phyloP scores from a whole-genome alignment of 1,140 invertebrate genomes.

The Brachionus koreanus region DNA sequence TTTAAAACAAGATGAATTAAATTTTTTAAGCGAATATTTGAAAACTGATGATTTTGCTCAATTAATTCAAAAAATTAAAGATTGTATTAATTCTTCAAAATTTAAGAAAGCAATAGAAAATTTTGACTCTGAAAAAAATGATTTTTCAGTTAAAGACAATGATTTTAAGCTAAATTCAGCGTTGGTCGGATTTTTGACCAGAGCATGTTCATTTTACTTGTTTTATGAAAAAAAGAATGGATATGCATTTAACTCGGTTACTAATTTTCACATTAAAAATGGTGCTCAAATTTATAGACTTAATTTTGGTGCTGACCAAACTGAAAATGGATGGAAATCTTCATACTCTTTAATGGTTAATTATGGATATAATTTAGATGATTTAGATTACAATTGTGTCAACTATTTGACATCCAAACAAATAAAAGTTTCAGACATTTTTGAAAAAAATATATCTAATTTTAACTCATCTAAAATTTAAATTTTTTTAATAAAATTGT shows the following conservation, averaged over 20 bases:
- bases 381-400: slow-evolving; percentile 45
- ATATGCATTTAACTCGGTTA: slow-evolving; percentile 48
- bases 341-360: slow-evolving; percentile 77
- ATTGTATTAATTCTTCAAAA: slow-evolving; percentile 46
- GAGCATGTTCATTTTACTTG: slow-evolving; percentile 35
- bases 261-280: slow-evolving; percentile 73
- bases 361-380: slow-evolving; percentile 63
- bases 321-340: slow-evolving; percentile 66
- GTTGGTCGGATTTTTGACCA: background rate
- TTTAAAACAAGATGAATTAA: background rate
- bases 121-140: slow-evolving; percentile 5
- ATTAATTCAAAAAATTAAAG: slow-evolving; percentile 44
- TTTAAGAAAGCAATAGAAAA: slow-evolving; percentile 53
- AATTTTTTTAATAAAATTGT: too few relatives aligned
- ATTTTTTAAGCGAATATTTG: background rate
- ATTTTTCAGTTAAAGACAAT: slow-evolving; percentile 40
- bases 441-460: slow-evolving; percentile 42
- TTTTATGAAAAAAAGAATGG: slow-evolving; percentile 30
- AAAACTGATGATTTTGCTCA: background rate
- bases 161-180: background rate
- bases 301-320: slow-evolving; percentile 70
- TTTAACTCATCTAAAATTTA: slow-evolving; percentile 14
- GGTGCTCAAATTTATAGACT: slow-evolving; percentile 74
- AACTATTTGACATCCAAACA: slow-evolving; percentile 35
- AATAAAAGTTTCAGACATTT: slow-evolving; percentile 38